These are phyloP conservation scores for Phylloscopus whistleri DNA, from an alignment of 2,113 vertebrate genomes.

Conservation along the genomic window DNA sequence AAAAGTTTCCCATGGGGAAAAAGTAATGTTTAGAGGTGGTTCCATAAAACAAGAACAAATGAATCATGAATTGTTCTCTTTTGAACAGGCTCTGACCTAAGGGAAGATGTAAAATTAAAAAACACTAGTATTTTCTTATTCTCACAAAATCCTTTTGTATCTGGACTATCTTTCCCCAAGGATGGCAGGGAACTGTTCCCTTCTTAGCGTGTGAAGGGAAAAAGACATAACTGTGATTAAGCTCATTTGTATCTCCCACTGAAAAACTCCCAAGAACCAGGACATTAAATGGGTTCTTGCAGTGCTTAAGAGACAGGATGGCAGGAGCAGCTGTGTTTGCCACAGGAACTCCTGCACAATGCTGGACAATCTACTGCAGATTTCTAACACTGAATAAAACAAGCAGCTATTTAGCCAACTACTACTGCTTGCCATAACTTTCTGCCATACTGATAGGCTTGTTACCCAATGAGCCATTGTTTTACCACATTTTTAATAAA, in stretches of 20 bases:
- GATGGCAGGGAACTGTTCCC: rapidly evolving
- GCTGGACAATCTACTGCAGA: neutral
- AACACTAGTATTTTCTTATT: neutral
- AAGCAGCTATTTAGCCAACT: neutral
- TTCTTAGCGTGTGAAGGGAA: neutral
- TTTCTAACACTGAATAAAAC: neutral
- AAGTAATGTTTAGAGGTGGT: neutral
- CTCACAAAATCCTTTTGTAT: neutral
- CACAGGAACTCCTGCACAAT: neutral
- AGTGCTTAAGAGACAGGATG: rapidly evolving
- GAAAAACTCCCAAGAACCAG: neutral
- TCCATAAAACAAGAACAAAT: neutral
- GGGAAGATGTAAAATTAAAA: neutral
- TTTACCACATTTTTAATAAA: neutral
- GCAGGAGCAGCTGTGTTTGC: neutral
- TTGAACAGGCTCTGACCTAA: neutral
- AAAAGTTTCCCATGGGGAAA: neutral
- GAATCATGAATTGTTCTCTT: neutral
- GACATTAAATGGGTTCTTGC: neutral
- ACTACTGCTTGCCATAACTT: neutral
- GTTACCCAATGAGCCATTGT: neutral
- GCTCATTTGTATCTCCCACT: neutral
- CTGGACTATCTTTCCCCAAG: neutral
- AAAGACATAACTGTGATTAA: neutral
- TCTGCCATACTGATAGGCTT: neutral